Conservation (phyloP, 2,888 invertebrate species). For the Mactromeris polynyma region DNA sequence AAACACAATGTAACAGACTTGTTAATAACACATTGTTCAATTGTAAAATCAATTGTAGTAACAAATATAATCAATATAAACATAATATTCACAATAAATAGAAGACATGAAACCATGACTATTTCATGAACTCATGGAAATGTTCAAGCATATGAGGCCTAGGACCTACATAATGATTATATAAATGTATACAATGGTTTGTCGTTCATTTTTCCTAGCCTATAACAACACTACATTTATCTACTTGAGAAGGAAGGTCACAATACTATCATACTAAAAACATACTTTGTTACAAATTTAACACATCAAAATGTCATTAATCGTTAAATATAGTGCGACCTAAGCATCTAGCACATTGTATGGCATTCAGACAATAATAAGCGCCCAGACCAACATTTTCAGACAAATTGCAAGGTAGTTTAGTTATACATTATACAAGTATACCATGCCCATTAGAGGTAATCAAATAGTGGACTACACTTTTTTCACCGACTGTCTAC, state of each 20-base stretch:
- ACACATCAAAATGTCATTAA: background rate
- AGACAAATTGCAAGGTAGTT: too few relatives aligned
- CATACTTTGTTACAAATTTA: background rate
- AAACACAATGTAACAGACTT: conserved; percentile 25
- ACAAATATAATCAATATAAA: background rate
- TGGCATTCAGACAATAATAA: too few relatives aligned
- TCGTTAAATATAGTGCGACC: too few relatives aligned
- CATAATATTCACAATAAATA: background rate
- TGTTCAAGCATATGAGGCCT: background rate
- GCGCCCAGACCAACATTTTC: too few relatives aligned
- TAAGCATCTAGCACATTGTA: too few relatives aligned
- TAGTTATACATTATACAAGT: too few relatives aligned
- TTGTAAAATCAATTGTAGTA: conserved; percentile 11
- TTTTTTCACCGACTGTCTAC: too few relatives aligned
- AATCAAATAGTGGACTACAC: too few relatives aligned
- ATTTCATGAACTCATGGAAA: background rate
- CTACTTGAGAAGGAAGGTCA: background rate
- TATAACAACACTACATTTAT: background rate
- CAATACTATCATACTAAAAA: conserved; percentile 1
- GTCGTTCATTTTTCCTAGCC: background rate
- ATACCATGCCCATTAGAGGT: too few relatives aligned
- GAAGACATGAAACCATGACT: background rate
- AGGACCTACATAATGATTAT: conserved; percentile 1
- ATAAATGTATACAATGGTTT: background rate
- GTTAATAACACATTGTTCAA: background rate